Conservation (phyloP, 2,797 vertebrate genomes). For the Sebastes minor region DNA sequence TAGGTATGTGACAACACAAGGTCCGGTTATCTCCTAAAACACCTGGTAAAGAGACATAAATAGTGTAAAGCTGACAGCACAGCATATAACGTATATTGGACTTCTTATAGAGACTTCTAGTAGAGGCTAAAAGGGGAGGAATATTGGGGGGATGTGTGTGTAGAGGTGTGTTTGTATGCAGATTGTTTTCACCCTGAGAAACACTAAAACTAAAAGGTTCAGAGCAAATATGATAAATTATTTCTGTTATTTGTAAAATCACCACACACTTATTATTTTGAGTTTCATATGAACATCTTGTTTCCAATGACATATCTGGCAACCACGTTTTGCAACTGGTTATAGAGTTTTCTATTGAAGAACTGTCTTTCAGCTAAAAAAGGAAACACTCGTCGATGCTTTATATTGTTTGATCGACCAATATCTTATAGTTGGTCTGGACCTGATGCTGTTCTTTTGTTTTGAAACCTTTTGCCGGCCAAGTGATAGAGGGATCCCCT, state of each 20-base stretch:
- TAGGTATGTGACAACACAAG: conserved; percentile 37
- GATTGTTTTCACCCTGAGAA: background rate
- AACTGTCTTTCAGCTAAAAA: background rate
- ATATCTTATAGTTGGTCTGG: too few species aligned
- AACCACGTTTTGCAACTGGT: background rate
- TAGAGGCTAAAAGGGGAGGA: conserved; percentile 1
- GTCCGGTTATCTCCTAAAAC: conserved; percentile 53
- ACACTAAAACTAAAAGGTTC: background rate
- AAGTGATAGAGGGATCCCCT: too few species aligned
- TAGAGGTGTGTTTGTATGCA: background rate
- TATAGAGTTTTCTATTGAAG: background rate
- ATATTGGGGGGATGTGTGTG: background rate
- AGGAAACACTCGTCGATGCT: background rate
- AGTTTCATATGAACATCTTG: too few species aligned
- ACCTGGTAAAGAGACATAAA: conserved; percentile 52
- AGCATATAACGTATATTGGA: conserved; percentile 23
- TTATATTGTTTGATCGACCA: background rate
- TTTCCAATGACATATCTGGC: background rate
- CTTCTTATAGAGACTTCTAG: conserved; percentile 5
- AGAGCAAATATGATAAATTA: background rate
- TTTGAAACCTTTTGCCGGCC: background rate
- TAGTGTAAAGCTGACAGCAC: conserved; percentile 57
- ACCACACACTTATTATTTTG: background rate
- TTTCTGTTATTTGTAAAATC: background rate
- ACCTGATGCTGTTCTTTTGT: background rate